Conservation (phyloP, 2,888 invertebrate species). For the Calephelis perditalis region DNA sequence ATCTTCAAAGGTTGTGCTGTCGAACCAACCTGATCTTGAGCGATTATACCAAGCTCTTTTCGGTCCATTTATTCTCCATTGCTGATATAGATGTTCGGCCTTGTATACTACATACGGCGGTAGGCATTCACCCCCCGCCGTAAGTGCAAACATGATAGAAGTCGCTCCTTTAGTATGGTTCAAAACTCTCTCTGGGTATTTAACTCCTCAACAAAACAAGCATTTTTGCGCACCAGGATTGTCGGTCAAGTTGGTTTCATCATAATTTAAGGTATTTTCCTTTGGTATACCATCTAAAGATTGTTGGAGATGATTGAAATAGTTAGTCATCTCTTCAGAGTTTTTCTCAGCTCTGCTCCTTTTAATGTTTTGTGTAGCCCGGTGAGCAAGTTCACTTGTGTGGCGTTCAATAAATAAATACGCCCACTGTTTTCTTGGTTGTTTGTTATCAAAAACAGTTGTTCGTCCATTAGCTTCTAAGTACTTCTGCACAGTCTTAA, state of each 20-base stretch:
- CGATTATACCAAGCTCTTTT: constrained; percentile 40
- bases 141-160: constrained; percentile 25
- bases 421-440: no score
- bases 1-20: constrained; percentile 36
- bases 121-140: constrained; percentile 22
- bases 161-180: constrained; percentile 21
- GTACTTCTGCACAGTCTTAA: no score
- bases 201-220: constrained; percentile 22
- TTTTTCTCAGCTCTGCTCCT: not conserved
- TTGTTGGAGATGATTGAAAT: not conserved
- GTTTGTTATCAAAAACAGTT: no score
- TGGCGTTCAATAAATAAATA: no score
- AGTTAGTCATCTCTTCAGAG: not conserved
- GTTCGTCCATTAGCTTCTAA: no score
- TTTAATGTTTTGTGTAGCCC: not conserved
- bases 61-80: constrained; percentile 47
- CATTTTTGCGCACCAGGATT: constrained; percentile 27
- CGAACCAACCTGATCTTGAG: constrained; percentile 44
- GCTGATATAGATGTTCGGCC: constrained; percentile 39
- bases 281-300: constrained; percentile 2
- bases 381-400: no score
- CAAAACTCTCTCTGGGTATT: constrained; percentile 18
- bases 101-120: constrained; percentile 25
- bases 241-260: constrained; percentile 30
- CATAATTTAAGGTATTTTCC: constrained; percentile 26